phyloP scores from a whole-genome alignment of 2,797 vertebrate genomes.

The Falco biarmicus region DNA sequence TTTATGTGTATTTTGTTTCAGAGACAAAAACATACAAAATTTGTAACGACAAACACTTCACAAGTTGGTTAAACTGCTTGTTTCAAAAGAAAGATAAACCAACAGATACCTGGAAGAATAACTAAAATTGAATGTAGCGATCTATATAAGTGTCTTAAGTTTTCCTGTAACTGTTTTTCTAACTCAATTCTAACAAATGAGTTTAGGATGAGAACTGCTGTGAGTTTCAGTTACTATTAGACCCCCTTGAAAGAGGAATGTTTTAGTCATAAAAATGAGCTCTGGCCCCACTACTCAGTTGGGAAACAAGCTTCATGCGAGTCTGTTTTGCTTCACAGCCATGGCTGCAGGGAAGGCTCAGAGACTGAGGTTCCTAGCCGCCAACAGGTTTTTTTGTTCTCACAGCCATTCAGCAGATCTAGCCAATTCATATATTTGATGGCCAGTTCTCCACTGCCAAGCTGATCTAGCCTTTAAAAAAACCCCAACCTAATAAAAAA shows the following conservation, averaged over 20 bases:
- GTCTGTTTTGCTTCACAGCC: neutral
- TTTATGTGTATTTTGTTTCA: neutral
- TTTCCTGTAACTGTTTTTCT: neutral
- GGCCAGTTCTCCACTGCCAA: neutral
- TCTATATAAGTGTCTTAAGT: neutral
- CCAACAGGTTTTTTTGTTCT: neutral
- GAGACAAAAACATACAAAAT: neutral
- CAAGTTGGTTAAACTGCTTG: neutral
- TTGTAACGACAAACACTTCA: neutral
- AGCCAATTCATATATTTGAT: neutral
- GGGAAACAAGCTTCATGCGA: neutral
- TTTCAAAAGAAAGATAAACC: neutral
- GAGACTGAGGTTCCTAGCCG: neutral
- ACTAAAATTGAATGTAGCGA: neutral
- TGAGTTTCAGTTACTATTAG: neutral
- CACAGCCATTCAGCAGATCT: neutral
- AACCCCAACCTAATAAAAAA: no score
- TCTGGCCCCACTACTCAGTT: neutral
- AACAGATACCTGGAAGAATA: neutral
- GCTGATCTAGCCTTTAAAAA: neutral
- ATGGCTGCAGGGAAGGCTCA: rapidly evolving
- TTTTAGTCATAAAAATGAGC: neutral
- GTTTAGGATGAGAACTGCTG: neutral
- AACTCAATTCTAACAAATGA: neutral
- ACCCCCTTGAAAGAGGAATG: neutral